Percentiles rank a stretch among this genome's conserved stretches.
These are phyloP conservation scores for Sebastes glaucus DNA, from an alignment of 2,797 vertebrate species.

Conservation along the genomic window DNA sequence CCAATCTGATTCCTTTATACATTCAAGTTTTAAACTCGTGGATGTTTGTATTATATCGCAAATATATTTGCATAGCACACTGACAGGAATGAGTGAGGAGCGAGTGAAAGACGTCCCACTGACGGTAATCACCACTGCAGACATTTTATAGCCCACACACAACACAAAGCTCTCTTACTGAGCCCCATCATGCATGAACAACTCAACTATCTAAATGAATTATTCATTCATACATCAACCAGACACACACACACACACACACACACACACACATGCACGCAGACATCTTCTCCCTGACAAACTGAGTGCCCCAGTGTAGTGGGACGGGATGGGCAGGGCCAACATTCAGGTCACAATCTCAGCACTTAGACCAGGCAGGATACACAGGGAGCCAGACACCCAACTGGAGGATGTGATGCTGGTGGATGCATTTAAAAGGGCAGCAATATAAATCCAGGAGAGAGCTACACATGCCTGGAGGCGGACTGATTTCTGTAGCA, in stretches of 20 bases:
- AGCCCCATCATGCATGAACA: constrained; percentile 42
- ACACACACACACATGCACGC: not conserved
- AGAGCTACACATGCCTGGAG: not conserved
- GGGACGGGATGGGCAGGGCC: not conserved
- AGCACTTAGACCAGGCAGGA: not conserved
- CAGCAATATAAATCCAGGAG: not conserved
- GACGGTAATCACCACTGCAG: constrained; percentile 1
- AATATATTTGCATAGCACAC: not conserved
- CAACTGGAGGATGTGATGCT: not conserved
- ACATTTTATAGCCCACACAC: constrained; percentile 2
- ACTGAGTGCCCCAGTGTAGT: not conserved
- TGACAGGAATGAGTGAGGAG: not conserved
- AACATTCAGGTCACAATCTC: constrained; percentile 38
- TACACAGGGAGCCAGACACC: not conserved
- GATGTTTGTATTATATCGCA: not conserved
- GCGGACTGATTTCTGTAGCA: not conserved
- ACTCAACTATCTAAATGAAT: constrained; percentile 49
- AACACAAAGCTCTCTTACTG: constrained; percentile 17
- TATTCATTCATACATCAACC: constrained; percentile 51
- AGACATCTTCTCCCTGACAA: constrained; percentile 11
- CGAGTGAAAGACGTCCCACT: not conserved
- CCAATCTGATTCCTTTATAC: not conserved
- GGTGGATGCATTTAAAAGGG: not conserved
- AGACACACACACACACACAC: not conserved
- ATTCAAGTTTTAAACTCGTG: not conserved